Evolutionary conservation across 2,113 vertebrate genomes (phyloP).

Genomic region (Rallus limicola): DNA sequence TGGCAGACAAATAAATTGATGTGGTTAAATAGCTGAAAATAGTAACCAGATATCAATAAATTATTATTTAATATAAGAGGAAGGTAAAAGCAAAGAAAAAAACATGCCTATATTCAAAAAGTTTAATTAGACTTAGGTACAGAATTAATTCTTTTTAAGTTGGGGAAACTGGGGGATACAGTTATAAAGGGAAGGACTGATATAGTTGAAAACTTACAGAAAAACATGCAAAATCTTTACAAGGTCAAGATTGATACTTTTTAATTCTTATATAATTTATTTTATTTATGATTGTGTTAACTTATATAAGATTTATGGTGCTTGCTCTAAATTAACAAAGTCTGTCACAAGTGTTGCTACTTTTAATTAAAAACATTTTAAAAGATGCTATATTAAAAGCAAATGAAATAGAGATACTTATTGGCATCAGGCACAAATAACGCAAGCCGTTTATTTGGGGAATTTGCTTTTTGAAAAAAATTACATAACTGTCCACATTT

Average conservation of each 20-base stretch:
- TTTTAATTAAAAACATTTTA: neutral
- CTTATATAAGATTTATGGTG: neutral
- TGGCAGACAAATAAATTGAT: slow-evolving; percentile 12
- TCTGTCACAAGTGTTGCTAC: neutral
- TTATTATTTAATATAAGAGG: neutral
- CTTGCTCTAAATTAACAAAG: neutral
- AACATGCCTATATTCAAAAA: neutral
- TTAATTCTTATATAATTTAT: neutral
- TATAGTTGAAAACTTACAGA: neutral
- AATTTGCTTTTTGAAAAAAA: neutral
- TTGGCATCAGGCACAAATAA: neutral
- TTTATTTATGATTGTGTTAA: neutral
- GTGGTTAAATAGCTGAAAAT: slow-evolving; percentile 13
- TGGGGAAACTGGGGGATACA: neutral
- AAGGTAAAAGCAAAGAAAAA: neutral
- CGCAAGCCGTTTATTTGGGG: neutral
- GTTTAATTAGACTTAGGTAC: neutral
- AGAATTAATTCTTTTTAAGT: neutral
- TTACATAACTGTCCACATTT: neutral
- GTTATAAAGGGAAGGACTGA: neutral
- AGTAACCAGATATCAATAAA: slow-evolving; percentile 7
- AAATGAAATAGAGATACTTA: neutral
- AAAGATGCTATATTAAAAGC: neutral
- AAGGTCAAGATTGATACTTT: neutral
- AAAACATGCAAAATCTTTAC: neutral